phyloP scores from a whole-genome alignment of 2,113 vertebrate species.

The Semnornis frantzii region DNA sequence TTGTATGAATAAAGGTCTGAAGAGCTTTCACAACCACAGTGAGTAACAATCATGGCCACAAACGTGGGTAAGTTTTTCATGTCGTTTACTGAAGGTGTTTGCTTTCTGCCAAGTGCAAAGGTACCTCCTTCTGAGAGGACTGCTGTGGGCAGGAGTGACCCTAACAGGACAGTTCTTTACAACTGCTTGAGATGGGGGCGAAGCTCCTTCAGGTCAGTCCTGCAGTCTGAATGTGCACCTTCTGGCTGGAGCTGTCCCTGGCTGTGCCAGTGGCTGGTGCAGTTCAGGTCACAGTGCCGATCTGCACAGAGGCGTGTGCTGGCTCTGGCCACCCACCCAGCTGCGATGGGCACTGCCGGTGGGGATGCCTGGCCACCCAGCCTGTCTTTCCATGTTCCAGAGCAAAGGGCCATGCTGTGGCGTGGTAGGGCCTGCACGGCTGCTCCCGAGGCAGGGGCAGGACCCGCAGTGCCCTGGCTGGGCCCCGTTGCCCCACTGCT shows the following conservation, averaged over 20 bases:
- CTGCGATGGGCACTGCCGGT: no score
- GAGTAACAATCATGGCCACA: neutral
- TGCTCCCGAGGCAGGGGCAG: no score
- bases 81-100: neutral
- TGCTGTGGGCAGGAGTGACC: neutral
- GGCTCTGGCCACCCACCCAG: no score
- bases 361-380: no score
- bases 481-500: no score
- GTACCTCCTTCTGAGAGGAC: no score
- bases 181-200: fast-evolving
- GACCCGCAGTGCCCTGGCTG: no score
- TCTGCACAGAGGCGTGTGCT: no score
- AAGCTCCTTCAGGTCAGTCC: neutral
- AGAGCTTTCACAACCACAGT: neutral
- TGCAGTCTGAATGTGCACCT: fast-evolving
- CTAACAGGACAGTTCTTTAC: fast-evolving
- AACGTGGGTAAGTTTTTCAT: neutral
- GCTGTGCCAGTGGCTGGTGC: neutral
- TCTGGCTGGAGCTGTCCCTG: neutral
- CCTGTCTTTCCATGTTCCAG: no score
- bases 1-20: neutral
- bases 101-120: constrained; percentile 19
- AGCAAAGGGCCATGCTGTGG: no score
- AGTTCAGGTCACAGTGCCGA: neutral
- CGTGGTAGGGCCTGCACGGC: no score